Percentiles rank a stretch among this genome's conserved stretches.
phyloP scores from a whole-genome alignment of 1,140 invertebrate species.

The Tribolium madens region DNA sequence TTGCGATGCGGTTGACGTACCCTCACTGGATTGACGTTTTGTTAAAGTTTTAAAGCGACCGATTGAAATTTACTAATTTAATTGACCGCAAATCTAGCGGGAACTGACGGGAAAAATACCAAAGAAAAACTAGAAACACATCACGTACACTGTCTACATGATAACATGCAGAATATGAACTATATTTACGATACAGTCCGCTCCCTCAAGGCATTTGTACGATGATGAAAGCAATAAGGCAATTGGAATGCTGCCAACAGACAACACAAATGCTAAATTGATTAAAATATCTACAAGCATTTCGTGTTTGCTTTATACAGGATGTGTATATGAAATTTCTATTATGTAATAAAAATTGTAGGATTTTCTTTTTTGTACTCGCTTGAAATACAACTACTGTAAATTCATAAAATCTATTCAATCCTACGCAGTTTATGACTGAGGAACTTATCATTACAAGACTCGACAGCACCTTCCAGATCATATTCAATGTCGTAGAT shows the following conservation, averaged over 20 bases:
- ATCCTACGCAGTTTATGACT: no score
- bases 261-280: constrained; percentile 30
- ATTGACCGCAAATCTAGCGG: not conserved
- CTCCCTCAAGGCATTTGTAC: constrained; percentile 21
- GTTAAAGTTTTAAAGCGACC: constrained; percentile 27
- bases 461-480: not conserved
- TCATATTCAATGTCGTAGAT: not conserved
- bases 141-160: not conserved
- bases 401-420: no score
- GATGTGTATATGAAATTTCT: not conserved
- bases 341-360: not conserved
- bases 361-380: no score
- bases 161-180: not conserved
- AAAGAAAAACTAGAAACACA: not conserved
- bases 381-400: no score
- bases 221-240: constrained; percentile 31
- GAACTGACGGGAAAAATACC: not conserved
- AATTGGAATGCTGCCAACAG: constrained; percentile 33
- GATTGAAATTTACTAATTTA: constrained; percentile 22
- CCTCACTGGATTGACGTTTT: constrained; percentile 19
- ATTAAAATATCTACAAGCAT: constrained; percentile 30
- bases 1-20: constrained; percentile 29
- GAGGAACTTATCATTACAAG: no score
- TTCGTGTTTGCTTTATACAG: not conserved
- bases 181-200: constrained; percentile 21